Base-by-base conservation (phyloP, 1,140 invertebrate genomes). In the Papilio polyxenes region DNA sequence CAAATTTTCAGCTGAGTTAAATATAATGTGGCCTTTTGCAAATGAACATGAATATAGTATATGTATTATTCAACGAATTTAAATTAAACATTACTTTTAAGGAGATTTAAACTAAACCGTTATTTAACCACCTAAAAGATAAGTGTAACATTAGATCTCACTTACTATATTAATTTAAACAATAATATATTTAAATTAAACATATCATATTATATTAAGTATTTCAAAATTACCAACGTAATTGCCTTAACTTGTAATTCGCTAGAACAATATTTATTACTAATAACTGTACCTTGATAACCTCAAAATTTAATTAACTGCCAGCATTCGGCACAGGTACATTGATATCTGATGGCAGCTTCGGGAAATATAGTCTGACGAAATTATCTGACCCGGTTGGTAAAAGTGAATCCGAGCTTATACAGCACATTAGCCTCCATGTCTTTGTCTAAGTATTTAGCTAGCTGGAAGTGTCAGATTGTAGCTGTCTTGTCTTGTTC, bases 301-400 rank as follows among this genome's bases (percentile, higher is more conserved):
- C 65, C 65, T 72, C 65, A 72, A 65, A 65, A 72, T 72, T 72
- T 72, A 72, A 72, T 72, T 72, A 72, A 72, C 65, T 72, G 37
- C 31, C 31, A 37, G 40, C 65, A 72, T 72, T 72, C 13, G 31
- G 65, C 6, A 72, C 31, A 72, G 62, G 31, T 72, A 72, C 65
- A 37, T 72, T 72, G 31, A 72, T 37, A 72, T 72, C 65, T 40
- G 65, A 37, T 37, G 23, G 31, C 13, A 72, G 31, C 31, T 72
- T 72, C 65, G 3, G 65, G 11, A 72, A 59, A 59, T 59, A 59
- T 59, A 59, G 56, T 59, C 56, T 17, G 7, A 59, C n/a, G 5
- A 59, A 59, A 7, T n/a, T n/a, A 59, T 8, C 17, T 59, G 56
- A 59, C 56, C 56, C 56, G 56, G 6, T 51, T 15, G 15, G 17